Evolutionary conservation across 2,797 vertebrate species (phyloP).

Genomic region (Morelia viridis): DNA sequence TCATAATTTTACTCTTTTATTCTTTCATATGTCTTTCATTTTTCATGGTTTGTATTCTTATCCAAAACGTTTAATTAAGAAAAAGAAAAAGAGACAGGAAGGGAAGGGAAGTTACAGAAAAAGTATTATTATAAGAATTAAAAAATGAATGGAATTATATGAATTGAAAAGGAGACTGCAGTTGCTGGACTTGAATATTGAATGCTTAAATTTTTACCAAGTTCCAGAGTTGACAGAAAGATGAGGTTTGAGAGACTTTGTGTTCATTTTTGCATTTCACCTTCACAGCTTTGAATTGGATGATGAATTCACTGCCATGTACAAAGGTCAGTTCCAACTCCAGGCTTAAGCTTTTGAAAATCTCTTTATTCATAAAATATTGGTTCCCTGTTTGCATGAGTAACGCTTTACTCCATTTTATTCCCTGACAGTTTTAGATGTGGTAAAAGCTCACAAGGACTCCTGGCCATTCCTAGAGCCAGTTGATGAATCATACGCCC

Average conservation of each 20-base stretch:
- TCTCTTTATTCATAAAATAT: not conserved
- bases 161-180: not conserved
- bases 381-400: not conserved
- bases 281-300: constrained; percentile 91
- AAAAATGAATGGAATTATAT: not conserved
- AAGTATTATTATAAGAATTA: not conserved
- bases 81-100: not conserved
- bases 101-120: not conserved
- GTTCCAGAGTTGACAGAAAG: not conserved
- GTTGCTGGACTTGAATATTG: not conserved
- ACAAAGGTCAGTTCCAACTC: constrained; percentile 85
- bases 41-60: not conserved
- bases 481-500: constrained; percentile 96
- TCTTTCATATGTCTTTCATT: not conserved
- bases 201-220: not conserved
- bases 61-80: not conserved
- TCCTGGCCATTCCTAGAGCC: constrained; percentile 98
- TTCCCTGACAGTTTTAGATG: constrained; percentile 84
- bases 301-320: constrained; percentile 95
- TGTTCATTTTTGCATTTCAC: constrained; percentile 53
- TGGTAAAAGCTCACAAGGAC: constrained; percentile 95
- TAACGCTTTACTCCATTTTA: constrained; percentile 39
- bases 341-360: not conserved
- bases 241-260: not conserved
- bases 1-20: not conserved